phyloP scores from a whole-genome alignment of 1,140 invertebrate species.

The Ceratina japonica region DNA sequence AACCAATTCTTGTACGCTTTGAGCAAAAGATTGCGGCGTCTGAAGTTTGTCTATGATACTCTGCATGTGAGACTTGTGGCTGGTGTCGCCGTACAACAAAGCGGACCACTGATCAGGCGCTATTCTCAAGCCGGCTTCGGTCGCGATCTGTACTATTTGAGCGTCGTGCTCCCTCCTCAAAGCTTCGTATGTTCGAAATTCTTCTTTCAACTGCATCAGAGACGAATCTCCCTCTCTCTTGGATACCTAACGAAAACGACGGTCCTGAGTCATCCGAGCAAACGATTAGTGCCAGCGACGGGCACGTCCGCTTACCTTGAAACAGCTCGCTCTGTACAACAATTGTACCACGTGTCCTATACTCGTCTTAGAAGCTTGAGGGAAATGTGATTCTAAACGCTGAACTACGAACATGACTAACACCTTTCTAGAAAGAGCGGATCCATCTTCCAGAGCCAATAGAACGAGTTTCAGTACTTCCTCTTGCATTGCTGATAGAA shows the following conservation, averaged over 20 bases:
- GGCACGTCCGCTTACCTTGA: slow-evolving; percentile 86
- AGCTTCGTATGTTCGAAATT: slow-evolving; percentile 96
- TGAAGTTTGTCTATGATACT: slow-evolving; percentile 97
- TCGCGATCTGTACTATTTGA: slow-evolving; percentile 98
- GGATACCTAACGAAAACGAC: slow-evolving; percentile 85
- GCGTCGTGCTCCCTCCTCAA: slow-evolving; percentile 97
- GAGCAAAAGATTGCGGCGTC: slow-evolving; percentile 93
- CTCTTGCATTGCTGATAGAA: slow-evolving; percentile 94
- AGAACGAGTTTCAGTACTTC: slow-evolving; percentile 97
- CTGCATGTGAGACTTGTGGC: slow-evolving; percentile 99
- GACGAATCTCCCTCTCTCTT: slow-evolving; percentile 99
- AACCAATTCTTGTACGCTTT: slow-evolving; percentile 94
- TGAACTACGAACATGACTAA: slow-evolving; percentile 99
- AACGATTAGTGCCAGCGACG: not conserved
- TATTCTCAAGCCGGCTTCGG: slow-evolving; percentile 97
- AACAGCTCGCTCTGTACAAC: slow-evolving; percentile 98
- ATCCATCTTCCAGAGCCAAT: slow-evolving; percentile 96
- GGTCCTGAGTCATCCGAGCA: slow-evolving; percentile 18
- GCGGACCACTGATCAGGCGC: slow-evolving; percentile 99
- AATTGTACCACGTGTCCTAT: slow-evolving; percentile 99
- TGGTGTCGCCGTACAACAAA: slow-evolving; percentile 95
- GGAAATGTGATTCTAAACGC: slow-evolving; percentile 95
- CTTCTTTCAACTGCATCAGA: slow-evolving; percentile 98
- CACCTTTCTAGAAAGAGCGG: slow-evolving; percentile 97
- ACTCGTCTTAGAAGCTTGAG: slow-evolving; percentile 98